These are phyloP conservation scores for Microctonus hyperodae DNA, from an alignment of 2,888 invertebrate genomes.

Conservation along the genomic window DNA sequence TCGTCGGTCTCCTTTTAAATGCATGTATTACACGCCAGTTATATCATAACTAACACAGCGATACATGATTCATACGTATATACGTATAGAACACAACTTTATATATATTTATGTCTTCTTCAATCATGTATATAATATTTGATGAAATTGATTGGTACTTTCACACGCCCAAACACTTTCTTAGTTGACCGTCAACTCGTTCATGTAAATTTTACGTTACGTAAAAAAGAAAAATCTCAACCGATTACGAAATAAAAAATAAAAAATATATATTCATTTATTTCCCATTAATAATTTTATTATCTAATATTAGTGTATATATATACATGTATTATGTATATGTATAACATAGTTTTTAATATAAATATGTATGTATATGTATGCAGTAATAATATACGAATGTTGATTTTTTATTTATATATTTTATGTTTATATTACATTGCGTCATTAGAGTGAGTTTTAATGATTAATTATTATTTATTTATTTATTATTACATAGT, in stretches of 20 bases:
- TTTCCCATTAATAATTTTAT: conserved; percentile 4
- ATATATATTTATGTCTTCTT: conserved; percentile 18
- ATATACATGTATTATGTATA: not conserved
- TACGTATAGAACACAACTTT: not conserved
- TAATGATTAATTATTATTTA: not conserved
- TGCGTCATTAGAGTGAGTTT: conserved; percentile 7
- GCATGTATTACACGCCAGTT: conserved; percentile 53
- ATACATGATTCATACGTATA: conserved; percentile 11
- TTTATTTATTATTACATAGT: not conserved
- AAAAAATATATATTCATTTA: not conserved
- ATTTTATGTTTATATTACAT: not conserved
- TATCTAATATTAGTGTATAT: not conserved
- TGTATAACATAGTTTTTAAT: too few relatives aligned
- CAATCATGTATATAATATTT: not conserved
- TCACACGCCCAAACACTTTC: conserved; percentile 30
- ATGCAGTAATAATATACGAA: conserved; percentile 4
- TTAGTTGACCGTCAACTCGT: conserved; percentile 29
- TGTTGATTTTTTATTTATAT: not conserved
- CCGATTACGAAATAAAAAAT: not conserved
- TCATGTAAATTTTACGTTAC: not conserved
- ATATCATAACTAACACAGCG: conserved; percentile 48
- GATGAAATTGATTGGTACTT: conserved; percentile 21
- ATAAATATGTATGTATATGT: not conserved
- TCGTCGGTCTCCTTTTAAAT: conserved; percentile 51
- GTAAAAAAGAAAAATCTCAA: conserved; percentile 5